These are phyloP conservation scores for Drosophila suboccidentalis DNA, from an alignment of 2,888 invertebrate genomes.

Conservation along the genomic window DNA sequence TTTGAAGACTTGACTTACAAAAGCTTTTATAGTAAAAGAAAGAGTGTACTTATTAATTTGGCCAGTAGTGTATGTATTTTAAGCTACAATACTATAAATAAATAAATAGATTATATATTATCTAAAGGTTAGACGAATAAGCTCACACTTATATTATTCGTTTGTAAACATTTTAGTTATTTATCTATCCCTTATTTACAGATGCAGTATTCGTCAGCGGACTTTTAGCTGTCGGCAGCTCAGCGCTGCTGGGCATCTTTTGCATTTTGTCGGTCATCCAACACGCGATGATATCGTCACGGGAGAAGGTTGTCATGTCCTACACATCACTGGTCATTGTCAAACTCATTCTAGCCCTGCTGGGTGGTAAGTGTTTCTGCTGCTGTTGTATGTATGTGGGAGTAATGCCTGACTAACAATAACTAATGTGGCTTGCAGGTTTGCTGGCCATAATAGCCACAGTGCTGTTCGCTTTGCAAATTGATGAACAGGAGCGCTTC, in stretches of 20 bases:
- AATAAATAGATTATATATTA: background rate
- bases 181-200: slow-evolving; percentile 83
- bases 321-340: slow-evolving; percentile 92
- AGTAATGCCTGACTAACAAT: slow-evolving; percentile 1
- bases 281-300: slow-evolving; percentile 94
- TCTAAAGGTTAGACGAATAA: too few species aligned
- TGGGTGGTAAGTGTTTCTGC: slow-evolving; percentile 89
- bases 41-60: too few species aligned
- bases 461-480: slow-evolving; percentile 93
- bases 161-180: background rate
- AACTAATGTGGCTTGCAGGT: slow-evolving; percentile 86
- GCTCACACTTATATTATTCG: background rate
- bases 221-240: slow-evolving; percentile 91
- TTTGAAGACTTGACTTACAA: too few species aligned
- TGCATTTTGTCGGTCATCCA: slow-evolving; percentile 93
- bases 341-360: slow-evolving; percentile 91
- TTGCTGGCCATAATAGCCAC: slow-evolving; percentile 93
- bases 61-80: too few species aligned
- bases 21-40: too few species aligned
- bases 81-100: too few species aligned
- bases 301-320: slow-evolving; percentile 92
- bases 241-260: slow-evolving; percentile 91
- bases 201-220: slow-evolving; percentile 94
- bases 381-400: background rate
- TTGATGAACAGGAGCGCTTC: slow-evolving; percentile 90